A percentile compares a stretch with the other conserved stretches of the same genome.
Evolutionary conservation across 2,888 invertebrate genomes (phyloP).

Genomic region (Yponomeuta evonymella): DNA sequence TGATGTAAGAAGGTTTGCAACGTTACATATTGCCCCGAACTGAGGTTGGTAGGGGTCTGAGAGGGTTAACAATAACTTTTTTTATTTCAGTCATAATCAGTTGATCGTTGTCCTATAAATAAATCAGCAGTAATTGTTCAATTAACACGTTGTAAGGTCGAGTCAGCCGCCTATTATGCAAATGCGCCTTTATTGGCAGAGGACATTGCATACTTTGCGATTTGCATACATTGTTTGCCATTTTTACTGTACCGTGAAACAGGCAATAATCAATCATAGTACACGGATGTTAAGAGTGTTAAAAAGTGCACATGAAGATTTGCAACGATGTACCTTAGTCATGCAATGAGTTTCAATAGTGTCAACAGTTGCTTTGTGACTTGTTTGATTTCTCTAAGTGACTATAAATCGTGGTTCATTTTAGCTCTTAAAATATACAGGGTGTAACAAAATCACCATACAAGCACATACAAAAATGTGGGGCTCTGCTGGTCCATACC

Average conservation of each 20-base stretch:
- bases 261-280: neutral
- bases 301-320: neutral
- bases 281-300: neutral
- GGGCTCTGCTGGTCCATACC: too few species aligned
- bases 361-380: neutral
- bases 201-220: slow-evolving; percentile 6
- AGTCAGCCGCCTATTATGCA: slow-evolving; percentile 22
- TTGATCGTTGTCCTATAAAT: neutral
- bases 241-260: neutral
- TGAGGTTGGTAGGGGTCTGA: too few species aligned
- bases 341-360: neutral
- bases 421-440: too few species aligned
- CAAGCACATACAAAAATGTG: too few species aligned
- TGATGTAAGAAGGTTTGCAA: too few species aligned
- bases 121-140: slow-evolving; percentile 25
- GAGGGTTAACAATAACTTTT: too few species aligned
- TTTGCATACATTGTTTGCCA: neutral
- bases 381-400: neutral
- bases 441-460: too few species aligned
- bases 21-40: too few species aligned
- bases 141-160: slow-evolving; percentile 30
- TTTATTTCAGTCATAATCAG: too few species aligned
- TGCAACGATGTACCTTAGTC: neutral
- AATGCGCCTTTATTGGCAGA: slow-evolving; percentile 9
- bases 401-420: too few species aligned